Conservation (phyloP, 2,113 vertebrate species). For the Eleginops maclovinus region DNA sequence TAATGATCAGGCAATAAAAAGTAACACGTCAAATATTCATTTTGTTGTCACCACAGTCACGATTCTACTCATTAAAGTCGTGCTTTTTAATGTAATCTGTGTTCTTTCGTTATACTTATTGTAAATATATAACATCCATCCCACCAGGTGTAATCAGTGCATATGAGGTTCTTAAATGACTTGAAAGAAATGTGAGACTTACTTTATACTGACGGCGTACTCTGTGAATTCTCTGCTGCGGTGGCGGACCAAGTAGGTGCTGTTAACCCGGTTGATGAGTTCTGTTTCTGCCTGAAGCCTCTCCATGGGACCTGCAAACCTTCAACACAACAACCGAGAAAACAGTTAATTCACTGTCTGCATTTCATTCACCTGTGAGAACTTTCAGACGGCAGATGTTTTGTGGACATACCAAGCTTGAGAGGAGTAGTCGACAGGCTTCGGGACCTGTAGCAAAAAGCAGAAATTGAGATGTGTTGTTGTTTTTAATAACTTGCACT, state of each 20-base stretch:
- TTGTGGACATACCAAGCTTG: slow-evolving; percentile 90
- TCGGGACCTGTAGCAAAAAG: slow-evolving; percentile 89
- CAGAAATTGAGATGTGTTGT: slow-evolving; percentile 25
- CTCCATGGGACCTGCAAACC: slow-evolving; percentile 97
- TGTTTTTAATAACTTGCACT: slow-evolving; percentile 17
- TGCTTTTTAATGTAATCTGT: too few species aligned
- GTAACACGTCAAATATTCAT: background rate
- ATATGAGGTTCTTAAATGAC: background rate
- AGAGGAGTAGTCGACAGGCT: slow-evolving; percentile 94
- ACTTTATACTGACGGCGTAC: slow-evolving; percentile 99
- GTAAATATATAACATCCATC: background rate
- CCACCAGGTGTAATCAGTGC: background rate
- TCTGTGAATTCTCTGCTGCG: slow-evolving; percentile 94
- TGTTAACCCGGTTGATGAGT: slow-evolving; percentile 93
- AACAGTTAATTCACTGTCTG: background rate
- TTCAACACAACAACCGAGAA: slow-evolving; percentile 57
- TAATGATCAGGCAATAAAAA: background rate
- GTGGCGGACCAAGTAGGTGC: slow-evolving; percentile 96
- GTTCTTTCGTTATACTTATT: background rate
- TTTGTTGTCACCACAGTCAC: background rate
- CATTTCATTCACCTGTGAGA: too few species aligned
- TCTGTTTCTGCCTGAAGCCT: slow-evolving; percentile 93
- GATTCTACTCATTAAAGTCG: too few species aligned
- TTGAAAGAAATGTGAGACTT: slow-evolving; percentile 71
- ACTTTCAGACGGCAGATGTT: background rate